Base-by-base conservation (phyloP, 35 echinoderm and acorn worm genomes). In the Holothuria glaberrima region DNA sequence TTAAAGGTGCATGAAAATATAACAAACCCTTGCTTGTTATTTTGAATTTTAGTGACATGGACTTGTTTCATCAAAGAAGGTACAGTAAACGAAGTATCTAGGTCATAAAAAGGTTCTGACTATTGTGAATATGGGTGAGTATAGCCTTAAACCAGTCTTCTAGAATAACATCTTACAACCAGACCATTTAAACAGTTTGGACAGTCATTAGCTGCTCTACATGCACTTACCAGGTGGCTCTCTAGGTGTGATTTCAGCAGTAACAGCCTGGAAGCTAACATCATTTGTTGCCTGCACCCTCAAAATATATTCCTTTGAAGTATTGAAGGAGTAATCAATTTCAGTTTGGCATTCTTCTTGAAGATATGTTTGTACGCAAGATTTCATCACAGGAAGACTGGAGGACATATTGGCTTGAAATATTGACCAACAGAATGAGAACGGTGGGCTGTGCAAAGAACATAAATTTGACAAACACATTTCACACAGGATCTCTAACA, bases 221-320 rank as follows among this genome's bases (percentile, higher is more conserved):
- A 12, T 9, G 82, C 36, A 70, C 62, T 71, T 48, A 86, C 82
- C 57, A 54, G 58, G 71, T 26, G 86, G 64, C 30, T 80, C 58
- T 14, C 59, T 78, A 18, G 86, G 89, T 30, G 71, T 59, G 10
- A 94, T 79, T 0, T 75, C 75, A 3, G 33, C 33, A 22, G 66
- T 75, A 19, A 66, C 29, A 12, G 30, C 28, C 44, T 59, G 17
- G 60, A 88, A 60, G 71, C 95, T 97, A 34, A 97, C 77, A 24
- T 93, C 60, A 69, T 97, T 97, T 9, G 33, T n/a, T 25, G 92
- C 95, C 27, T 59, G 50, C 36, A 93, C 92, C 13, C 65, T 87
- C 26, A 97, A 56, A 34, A 58, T 58, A 36, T 94, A 91, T 22
- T 33, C 54, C 20, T 89, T 64, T 44, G 83, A 92, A 5, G 28